Evolutionary conservation across 2,797 vertebrate genomes (phyloP).

Genomic region (Crenichthys baileyi): DNA sequence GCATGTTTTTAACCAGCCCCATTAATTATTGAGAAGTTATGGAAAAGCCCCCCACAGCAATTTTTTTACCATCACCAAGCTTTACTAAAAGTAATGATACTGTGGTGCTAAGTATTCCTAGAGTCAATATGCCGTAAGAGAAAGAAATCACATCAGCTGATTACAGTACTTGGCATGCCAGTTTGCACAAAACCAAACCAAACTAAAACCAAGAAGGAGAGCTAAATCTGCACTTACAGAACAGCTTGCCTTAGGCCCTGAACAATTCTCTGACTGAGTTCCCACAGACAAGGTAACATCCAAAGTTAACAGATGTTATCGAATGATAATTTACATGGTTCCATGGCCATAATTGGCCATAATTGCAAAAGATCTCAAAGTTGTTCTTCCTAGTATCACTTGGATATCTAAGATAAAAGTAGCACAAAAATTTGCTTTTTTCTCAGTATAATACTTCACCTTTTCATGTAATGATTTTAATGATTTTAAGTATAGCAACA

Average conservation of each 20-base stretch:
- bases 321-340: slow-evolving; percentile 1
- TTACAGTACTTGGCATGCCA: neutral
- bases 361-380: slow-evolving; percentile 32
- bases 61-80: neutral
- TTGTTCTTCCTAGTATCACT: slow-evolving; percentile 20
- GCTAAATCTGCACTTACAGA: neutral
- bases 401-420: slow-evolving; percentile 48
- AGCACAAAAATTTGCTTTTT: slow-evolving; percentile 47
- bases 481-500: slow-evolving; percentile 60
- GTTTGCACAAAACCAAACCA: neutral
- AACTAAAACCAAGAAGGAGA: neutral
- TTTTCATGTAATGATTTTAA: slow-evolving; percentile 65
- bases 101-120: neutral
- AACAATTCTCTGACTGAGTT: neutral
- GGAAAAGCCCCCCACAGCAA: neutral
- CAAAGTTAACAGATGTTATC: neutral
- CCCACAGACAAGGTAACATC: slow-evolving; percentile 2
- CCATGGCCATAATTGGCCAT: slow-evolving; percentile 29
- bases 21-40: neutral
- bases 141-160: neutral
- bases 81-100: neutral
- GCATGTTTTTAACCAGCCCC: neutral
- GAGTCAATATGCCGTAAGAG: neutral
- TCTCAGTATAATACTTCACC: slow-evolving; percentile 44
- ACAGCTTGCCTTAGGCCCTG: neutral